Base-by-base conservation (phyloP, 1,140 invertebrate genomes). In the Sipha flava region DNA sequence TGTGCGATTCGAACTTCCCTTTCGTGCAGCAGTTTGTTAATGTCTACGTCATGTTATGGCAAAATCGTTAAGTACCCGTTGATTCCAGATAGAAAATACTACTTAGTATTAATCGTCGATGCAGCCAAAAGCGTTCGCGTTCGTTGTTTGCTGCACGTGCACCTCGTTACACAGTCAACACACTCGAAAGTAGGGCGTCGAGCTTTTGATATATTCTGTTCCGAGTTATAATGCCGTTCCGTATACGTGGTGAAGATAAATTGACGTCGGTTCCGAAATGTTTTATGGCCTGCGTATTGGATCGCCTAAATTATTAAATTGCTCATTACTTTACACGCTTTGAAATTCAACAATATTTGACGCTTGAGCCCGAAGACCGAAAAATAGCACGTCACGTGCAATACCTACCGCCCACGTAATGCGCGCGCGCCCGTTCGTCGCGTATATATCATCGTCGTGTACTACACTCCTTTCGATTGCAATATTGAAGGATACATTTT, bases 221-320 rank as follows among this genome's bases (percentile, higher is more conserved):
- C 40, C 21, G 40, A 43, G 21, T 43, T 14, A 1, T 16, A 10
- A 16, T 47, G 29, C 2, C 29, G 10, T 31, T 66, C 0, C 3
- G 1, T 40, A 16, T 29, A 29, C n/a, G n/a, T n/a, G n/a, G 16
- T 10, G 16, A 47, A 70, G 40, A 70, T 47, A 7, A 70, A 70
- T 47, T 16, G 66, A 47, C 66, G 3, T 47, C 2, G 6, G 23
- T 47, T 29, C 26, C 43, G 18, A 70, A 47, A 70, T 47, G 43
- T 70, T 29, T 68, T 47, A 70, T 45, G 40, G 16, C 6, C 23
- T 3, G 26, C n/a, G 14, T 31, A 47, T 70, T 47, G 66, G 66
- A n/a, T 23, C 23, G 4, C 29, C 23, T 68, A 47, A 70, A 70
- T 70, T 70, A 70, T 70, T 70, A 70, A 70, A 47, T 70, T 70